phyloP scores from a whole-genome alignment of 2,113 vertebrate species.

The Indri indri region DNA sequence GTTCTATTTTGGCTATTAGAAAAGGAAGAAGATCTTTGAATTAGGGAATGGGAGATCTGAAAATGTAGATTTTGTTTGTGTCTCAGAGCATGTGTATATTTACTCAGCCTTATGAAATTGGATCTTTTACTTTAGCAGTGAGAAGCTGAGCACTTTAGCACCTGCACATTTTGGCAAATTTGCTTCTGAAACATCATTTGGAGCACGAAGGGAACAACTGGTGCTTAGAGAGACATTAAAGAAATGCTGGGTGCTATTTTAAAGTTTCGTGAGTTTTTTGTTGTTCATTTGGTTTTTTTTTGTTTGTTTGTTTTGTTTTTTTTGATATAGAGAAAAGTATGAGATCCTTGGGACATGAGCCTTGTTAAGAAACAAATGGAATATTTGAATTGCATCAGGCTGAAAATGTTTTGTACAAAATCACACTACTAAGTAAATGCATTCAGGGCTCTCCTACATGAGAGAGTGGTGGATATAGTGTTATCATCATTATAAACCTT shows the following conservation, averaged over 20 bases:
- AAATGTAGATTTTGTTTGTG: background rate
- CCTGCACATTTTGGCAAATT: conserved; percentile 42
- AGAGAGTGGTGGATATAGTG: background rate
- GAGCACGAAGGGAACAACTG: background rate
- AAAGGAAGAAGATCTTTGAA: background rate
- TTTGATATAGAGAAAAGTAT: background rate
- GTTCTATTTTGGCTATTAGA: background rate
- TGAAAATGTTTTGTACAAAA: background rate
- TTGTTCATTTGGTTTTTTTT: background rate
- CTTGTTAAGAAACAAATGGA: background rate
- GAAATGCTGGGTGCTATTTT: conserved; percentile 43
- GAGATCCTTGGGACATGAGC: background rate
- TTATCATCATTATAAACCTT: background rate
- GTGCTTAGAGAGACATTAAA: conserved; percentile 54
- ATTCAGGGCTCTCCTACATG: background rate
- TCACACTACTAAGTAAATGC: background rate
- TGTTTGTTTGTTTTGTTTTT: no score
- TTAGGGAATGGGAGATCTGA: background rate
- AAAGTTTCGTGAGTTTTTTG: background rate
- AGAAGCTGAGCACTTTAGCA: background rate
- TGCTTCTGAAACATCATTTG: background rate
- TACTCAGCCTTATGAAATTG: background rate
- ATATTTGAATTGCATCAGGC: background rate
- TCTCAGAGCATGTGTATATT: background rate
- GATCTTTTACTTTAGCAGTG: background rate